Evolutionary conservation across 2,888 invertebrate species (phyloP), one percentile per base, ranked within the genome.

Genomic region (Masnerella sp.): DNA sequence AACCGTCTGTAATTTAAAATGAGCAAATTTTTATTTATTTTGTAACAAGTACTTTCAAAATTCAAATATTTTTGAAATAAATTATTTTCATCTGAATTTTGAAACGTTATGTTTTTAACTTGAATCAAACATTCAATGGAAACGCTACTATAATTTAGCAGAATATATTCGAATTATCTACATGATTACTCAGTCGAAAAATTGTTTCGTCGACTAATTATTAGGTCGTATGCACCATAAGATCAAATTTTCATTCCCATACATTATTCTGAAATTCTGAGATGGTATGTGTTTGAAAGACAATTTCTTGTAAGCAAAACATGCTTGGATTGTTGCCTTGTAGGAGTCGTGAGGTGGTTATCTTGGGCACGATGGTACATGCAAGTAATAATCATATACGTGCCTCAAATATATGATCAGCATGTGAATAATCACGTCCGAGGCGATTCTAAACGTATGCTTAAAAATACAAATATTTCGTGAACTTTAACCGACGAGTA

Each of bases 391-490:
- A 82, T 80, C 77, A 79, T 78, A 78, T 81, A 81, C 81, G 81
- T 81, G 81, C 76, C 65, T 78, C 78, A 77, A 80, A 81, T 82
- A 77, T 80, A 61, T 74, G 78, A 81, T 81, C 80, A 79, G 77
- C 76, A 42, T 64, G 70, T 70, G 70, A 70, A 62, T 58, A 64
- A 70, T 70, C 64, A 62, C 56, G 61, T 62, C 62, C 43, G 56
- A 62, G 34, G 42, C 51, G 54, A 56, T 49, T 62, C 49, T 59
- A 69, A 61, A 62, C 49, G 54, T 61, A 69, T 54, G 61, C 40
- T 69, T 49, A 64, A 64, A 64, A 64, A 49, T 64, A 61, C 56
- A 49, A 64, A 58, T 56, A 62, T 40, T 70, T 62, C 34, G 38
- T 52, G 54, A 61, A 61, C 69, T 54, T 61, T 69, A 40, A 14